Evolutionary conservation across 2,888 invertebrate genomes (phyloP), one percentile per base, ranked within the genome.

Genomic region (Macaria notata): DNA sequence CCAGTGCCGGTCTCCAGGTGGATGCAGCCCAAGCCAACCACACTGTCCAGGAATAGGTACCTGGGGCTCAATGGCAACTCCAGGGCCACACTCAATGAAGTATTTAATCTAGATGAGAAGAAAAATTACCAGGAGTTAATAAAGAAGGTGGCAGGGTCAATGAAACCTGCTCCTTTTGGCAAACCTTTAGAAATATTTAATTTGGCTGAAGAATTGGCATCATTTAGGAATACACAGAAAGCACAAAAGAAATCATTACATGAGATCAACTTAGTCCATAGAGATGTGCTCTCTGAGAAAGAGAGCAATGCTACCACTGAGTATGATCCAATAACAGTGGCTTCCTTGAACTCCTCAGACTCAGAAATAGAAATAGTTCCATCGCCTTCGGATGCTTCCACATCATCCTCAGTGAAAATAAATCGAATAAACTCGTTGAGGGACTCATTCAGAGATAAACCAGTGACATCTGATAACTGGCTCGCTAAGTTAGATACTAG

Each of bases 51-150:
- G 70, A 88, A 72, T 71, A 80, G 75, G 72, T 76, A 73, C 61
- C 62, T 74, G 61, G 80, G 78, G 57, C 47, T 78, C 1, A 90
- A 88, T 66, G 84, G 88, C 7, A 87, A 82, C 53, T 70, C 74
- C 38, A 79, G 82, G 61, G 76, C 85, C 8, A 85, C 87, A 50
- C 71, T 92, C 42, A 84, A 91, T 38, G 91, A 92, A 75, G 88
- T 93, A 54, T 92, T 92, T 64, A 88, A 93, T 74, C 80, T 93
- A 70, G 92, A 93, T 66, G 93, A 93, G 63, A 93, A 93, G 70
- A 84, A 80, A 68, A 88, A 86, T 69, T 94, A 93, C 66, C 88
- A 89, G 67, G 92, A 93, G 73, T 71, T 94, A 44, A 87, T 94
- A 41, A 86, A 83, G 49, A 81, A 82, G 68, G 86, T 89, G 4